phyloP scores from a whole-genome alignment of 2,888 invertebrate genomes.

The Ceriagrion tenellum region DNA sequence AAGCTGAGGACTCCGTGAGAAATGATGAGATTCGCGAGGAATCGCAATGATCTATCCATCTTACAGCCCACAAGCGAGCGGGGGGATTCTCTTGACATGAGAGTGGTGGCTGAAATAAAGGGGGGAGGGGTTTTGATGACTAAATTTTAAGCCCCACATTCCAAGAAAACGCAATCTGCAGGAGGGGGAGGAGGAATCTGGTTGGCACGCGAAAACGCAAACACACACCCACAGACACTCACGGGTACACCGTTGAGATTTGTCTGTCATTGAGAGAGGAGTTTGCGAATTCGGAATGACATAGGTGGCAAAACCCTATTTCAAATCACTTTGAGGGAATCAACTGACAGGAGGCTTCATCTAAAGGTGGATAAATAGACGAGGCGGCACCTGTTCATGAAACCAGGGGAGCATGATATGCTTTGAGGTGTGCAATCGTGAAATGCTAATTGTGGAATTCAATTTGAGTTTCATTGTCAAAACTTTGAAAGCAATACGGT shows the following conservation, averaged over 20 bases:
- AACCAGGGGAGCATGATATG: background rate
- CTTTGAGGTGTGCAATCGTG: background rate
- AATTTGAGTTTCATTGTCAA: background rate
- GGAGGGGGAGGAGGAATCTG: background rate
- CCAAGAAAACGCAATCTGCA: background rate
- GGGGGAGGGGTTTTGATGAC: background rate
- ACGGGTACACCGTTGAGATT: background rate
- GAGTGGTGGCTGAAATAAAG: background rate
- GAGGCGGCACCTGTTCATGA: background rate
- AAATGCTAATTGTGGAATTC: background rate
- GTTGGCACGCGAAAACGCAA: too few relatives aligned
- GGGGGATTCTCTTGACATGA: background rate
- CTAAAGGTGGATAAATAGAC: background rate
- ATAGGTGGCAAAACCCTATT: background rate
- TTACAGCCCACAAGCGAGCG: background rate
- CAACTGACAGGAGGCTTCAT: background rate
- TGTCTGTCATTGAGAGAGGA: slow-evolving; percentile 6
- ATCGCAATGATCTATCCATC: slow-evolving; percentile 36
- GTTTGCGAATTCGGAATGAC: background rate
- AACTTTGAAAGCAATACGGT: too few relatives aligned
- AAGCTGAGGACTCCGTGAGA: background rate
- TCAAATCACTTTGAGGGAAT: background rate
- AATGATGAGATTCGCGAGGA: slow-evolving; percentile 10
- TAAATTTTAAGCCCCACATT: background rate
- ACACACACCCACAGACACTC: background rate